Evolutionary conservation across 2,113 vertebrate species (phyloP), one percentile per base, ranked within the genome.

Genomic region (Corythoichthys haematopterus): DNA sequence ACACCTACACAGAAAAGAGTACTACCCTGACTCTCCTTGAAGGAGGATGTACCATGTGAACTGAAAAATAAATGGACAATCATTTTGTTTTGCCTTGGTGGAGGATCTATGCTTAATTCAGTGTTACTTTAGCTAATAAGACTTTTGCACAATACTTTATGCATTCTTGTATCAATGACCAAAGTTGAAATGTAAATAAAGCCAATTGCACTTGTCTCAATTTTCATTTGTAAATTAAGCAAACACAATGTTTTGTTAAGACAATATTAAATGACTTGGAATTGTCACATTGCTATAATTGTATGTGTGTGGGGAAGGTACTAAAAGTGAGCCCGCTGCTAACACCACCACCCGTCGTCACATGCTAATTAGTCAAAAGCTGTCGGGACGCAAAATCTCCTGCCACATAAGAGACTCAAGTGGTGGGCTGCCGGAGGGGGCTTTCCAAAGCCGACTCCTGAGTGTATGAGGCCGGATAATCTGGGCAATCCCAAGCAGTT

Each of bases 321-420:
- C 77, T 84, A 89, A 90, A 91, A 91, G 90, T 90, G 87, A 90
- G 85, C 90, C 85, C 78, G 75, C 37, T 72, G 72, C 71, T 80
- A 53, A 80, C 74, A 74, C 76, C 64, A 1, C 75, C 84, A 86
- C 81, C 88, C 75, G 77, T 75, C 81, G 72, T 89, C 88, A 85
- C 77, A 81, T 82, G 72, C 88, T 92, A 93, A 92, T 92, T 91
- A 90, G 74, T 88, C 85, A 88, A 89, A 57, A 90, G 89, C 83
- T 87, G 83, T 87, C 72, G 65, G 86, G 87, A 92, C 88, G 90
- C 82, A 87, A 91, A 92, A 90, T 91, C 85, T 83, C 84, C 46
- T 61, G 87, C 81, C 83, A 28, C 55, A 57, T 77, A 83, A 87
- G 87, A 84, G 86, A 83, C 79, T 90, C 91, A 88, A 87, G 91